Conservation (phyloP, 2,888 invertebrate genomes). For the Sminthurides aquaticus region DNA sequence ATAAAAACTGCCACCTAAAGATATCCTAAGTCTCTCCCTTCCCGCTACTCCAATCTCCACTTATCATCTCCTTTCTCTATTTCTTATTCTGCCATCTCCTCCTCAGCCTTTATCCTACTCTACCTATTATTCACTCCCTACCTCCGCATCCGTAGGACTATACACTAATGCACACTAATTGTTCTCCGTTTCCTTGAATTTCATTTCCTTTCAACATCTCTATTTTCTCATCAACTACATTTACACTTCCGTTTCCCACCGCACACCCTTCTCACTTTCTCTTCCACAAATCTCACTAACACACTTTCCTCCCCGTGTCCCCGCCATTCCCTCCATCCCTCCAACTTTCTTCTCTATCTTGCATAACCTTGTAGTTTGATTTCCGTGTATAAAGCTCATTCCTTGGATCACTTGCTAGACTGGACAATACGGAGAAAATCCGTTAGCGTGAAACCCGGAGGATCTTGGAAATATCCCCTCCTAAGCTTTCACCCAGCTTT, state of each 20-base stretch:
- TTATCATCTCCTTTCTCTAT: conserved; percentile 21
- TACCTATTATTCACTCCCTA: conserved; percentile 6
- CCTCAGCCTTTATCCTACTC: conserved; percentile 7
- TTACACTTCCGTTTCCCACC: background rate
- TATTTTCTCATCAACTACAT: background rate
- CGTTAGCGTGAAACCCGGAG: no score
- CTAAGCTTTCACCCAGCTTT: no score
- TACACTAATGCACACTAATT: conserved; percentile 28
- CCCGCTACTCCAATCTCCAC: conserved; percentile 19
- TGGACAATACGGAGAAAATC: no score
- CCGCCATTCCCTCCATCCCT: no score
- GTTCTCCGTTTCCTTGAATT: conserved; percentile 19
- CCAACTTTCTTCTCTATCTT: no score
- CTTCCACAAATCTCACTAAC: no score
- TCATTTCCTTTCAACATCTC: background rate
- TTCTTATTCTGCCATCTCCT: conserved; percentile 9
- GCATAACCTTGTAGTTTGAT: no score
- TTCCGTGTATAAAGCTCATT: no score
- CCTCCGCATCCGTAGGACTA: conserved; percentile 11
- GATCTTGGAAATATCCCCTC: no score
- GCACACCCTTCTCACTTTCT: background rate
- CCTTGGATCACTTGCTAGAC: no score
- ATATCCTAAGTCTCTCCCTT: conserved; percentile 18
- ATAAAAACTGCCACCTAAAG: conserved; percentile 40
- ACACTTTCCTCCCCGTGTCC: no score